These are phyloP conservation scores for Hippoglossus hippoglossus DNA, from an alignment of 2,797 vertebrate species.

Conservation along the genomic window DNA sequence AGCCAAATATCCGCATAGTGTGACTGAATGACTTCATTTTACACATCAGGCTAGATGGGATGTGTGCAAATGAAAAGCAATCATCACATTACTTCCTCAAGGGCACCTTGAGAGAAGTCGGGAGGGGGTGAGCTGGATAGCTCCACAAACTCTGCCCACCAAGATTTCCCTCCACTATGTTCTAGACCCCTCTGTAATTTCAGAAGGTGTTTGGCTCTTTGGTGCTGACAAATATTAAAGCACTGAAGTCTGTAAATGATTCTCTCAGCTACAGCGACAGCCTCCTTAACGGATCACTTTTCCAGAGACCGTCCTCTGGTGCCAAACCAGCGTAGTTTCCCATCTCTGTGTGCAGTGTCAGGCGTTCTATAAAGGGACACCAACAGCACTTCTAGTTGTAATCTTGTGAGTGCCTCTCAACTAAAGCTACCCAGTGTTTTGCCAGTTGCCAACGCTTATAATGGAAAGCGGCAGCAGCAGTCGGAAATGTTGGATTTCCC, in stretches of 20 bases:
- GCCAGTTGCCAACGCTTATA: background rate
- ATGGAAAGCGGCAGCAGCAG: no score
- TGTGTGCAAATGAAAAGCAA: no score
- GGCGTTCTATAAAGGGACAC: constrained; percentile 32
- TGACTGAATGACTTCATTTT: no score
- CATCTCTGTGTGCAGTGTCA: background rate
- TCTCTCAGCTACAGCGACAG: constrained; percentile 9
- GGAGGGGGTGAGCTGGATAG: background rate
- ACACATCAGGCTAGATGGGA: no score
- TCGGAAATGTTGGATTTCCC: no score
- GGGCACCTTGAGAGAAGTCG: background rate
- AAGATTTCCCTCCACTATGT: background rate
- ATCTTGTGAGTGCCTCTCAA: background rate
- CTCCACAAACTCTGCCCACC: no score
- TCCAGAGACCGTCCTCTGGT: constrained; percentile 19
- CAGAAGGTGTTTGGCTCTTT: constrained; percentile 53
- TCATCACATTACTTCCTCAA: constrained; percentile 9
- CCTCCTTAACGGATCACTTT: constrained; percentile 40
- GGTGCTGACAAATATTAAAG: background rate
- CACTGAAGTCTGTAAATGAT: constrained; percentile 9
- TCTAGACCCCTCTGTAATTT: constrained; percentile 59
- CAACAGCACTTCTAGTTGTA: background rate
- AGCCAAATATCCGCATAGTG: no score
- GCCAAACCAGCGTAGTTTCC: background rate
- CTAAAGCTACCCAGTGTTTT: background rate